Conservation (phyloP, 2,888 invertebrate genomes). For the Drosophila lutescens region DNA sequence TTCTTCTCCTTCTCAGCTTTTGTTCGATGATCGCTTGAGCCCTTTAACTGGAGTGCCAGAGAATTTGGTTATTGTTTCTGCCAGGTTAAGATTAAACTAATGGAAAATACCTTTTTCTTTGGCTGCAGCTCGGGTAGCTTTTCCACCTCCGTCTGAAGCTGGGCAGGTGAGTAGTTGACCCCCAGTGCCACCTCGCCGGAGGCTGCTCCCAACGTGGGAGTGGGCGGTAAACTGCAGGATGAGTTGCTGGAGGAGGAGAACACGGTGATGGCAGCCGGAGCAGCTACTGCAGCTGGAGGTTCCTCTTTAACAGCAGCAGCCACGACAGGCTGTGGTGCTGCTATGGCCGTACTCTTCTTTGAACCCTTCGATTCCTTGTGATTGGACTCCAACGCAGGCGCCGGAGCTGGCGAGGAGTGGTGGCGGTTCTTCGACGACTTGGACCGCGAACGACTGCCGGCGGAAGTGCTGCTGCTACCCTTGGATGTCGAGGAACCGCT, state of each 20-base stretch:
- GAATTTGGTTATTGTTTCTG: no score
- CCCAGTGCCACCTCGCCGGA: conserved; percentile 34
- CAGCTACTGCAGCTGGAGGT: conserved; percentile 5
- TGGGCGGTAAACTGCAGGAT: conserved; percentile 80
- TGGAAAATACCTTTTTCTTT: conserved; percentile 61
- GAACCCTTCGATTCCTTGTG: conserved; percentile 53
- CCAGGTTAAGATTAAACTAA: no score
- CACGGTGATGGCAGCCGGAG: conserved; percentile 52
- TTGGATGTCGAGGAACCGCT: conserved; percentile 70
- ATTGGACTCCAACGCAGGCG: conserved; percentile 55
- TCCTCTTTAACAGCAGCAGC: conserved; percentile 19
- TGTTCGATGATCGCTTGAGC: conserved; percentile 60
- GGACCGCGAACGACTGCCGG: conserved; percentile 77
- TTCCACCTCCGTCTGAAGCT: conserved; percentile 32
- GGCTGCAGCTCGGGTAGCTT: conserved; percentile 50
- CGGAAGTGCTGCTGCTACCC: conserved; percentile 63
- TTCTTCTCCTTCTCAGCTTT: conserved; percentile 64
- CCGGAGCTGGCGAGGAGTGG: conserved; percentile 59
- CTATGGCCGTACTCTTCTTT: conserved; percentile 54
- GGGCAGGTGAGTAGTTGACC: conserved; percentile 60
- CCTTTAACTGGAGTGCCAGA: conserved; percentile 49
- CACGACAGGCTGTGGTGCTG: conserved; percentile 21
- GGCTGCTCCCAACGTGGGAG: conserved; percentile 64
- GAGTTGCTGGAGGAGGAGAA: conserved; percentile 81
- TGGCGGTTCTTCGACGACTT: conserved; percentile 72